These are phyloP conservation scores for Rhinichthys klamathensis DNA, from an alignment of 2,113 vertebrate genomes.

Conservation along the genomic window DNA sequence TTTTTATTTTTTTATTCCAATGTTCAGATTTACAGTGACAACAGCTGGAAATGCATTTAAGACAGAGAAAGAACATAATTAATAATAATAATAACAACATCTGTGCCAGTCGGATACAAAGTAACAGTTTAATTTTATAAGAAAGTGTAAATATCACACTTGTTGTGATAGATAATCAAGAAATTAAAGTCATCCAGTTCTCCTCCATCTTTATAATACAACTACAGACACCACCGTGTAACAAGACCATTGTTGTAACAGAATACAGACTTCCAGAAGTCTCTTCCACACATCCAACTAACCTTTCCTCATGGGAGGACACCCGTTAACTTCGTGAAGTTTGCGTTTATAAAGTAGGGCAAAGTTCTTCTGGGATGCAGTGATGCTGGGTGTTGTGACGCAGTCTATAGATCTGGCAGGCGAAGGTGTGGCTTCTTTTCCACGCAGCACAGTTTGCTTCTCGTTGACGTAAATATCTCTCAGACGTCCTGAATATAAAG, in stretches of 20 bases:
- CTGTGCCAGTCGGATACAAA: neutral
- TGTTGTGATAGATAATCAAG: neutral
- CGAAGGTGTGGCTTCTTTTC: constrained; percentile 23
- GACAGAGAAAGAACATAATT: neutral
- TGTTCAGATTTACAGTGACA: constrained; percentile 9
- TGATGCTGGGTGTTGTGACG: neutral
- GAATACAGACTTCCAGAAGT: constrained; percentile 1
- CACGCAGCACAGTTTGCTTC: constrained; percentile 1
- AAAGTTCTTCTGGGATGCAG: neutral
- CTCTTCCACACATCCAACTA: neutral
- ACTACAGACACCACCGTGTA: constrained; percentile 61
- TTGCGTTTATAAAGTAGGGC: neutral
- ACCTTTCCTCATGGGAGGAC: neutral
- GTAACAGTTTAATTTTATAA: neutral
- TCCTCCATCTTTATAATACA: constrained; percentile 53
- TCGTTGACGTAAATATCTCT: constrained; percentile 51
- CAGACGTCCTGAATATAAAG: constrained; percentile 55
- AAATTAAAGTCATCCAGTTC: constrained; percentile 28
- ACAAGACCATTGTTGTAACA: constrained; percentile 32
- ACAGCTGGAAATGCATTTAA: neutral
- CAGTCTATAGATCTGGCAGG: neutral
- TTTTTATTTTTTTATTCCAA: constrained; percentile 1
- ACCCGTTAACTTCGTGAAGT: neutral
- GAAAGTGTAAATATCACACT: constrained; percentile 11
- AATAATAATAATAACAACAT: constrained; percentile 31